phyloP scores from a whole-genome alignment of 2,797 vertebrate species.

The Leptatherina wallacei region DNA sequence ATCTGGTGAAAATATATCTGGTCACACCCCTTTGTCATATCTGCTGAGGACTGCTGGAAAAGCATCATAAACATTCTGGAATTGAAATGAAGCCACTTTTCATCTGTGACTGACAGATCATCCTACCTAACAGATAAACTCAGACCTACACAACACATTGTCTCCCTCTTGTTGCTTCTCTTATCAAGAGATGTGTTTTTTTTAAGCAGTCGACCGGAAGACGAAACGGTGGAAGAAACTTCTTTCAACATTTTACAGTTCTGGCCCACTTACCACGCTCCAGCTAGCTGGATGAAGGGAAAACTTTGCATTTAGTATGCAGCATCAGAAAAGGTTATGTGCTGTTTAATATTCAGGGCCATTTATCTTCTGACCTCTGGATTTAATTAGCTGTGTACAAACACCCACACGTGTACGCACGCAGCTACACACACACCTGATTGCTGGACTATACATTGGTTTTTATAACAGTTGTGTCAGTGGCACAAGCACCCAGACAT shows the following conservation, averaged over 20 bases:
- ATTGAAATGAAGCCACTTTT: slow-evolving; percentile 25
- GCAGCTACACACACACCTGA: slow-evolving; percentile 24
- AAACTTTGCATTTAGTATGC: slow-evolving; percentile 54
- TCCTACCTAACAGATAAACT: slow-evolving; percentile 11
- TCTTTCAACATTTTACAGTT: slow-evolving; percentile 32
- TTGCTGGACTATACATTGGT: slow-evolving; percentile 24
- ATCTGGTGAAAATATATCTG: slow-evolving; percentile 14
- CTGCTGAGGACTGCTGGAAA: slow-evolving; percentile 30
- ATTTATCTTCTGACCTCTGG: slow-evolving; percentile 63
- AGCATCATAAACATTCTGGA: neutral
- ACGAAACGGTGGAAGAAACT: slow-evolving; percentile 19
- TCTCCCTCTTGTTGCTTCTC: slow-evolving; percentile 42
- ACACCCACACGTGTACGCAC: slow-evolving; percentile 10
- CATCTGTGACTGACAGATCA: slow-evolving; percentile 20
- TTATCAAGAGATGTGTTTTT: slow-evolving; percentile 26
- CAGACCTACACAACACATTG: slow-evolving; percentile 18
- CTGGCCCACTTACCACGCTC: slow-evolving; percentile 54
- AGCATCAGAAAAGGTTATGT: slow-evolving; percentile 30
- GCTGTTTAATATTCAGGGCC: slow-evolving; percentile 50
- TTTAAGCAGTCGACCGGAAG: slow-evolving; percentile 22
- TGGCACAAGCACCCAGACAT: slow-evolving; percentile 21
- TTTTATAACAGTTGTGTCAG: slow-evolving; percentile 26
- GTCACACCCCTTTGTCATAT: slow-evolving; percentile 7
- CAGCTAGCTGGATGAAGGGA: slow-evolving; percentile 6
- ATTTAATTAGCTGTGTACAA: slow-evolving; percentile 56